Evolutionary conservation across 2,888 invertebrate species (phyloP), one percentile per base, ranked within the genome.

Genomic region (Nymphalis c-album): DNA sequence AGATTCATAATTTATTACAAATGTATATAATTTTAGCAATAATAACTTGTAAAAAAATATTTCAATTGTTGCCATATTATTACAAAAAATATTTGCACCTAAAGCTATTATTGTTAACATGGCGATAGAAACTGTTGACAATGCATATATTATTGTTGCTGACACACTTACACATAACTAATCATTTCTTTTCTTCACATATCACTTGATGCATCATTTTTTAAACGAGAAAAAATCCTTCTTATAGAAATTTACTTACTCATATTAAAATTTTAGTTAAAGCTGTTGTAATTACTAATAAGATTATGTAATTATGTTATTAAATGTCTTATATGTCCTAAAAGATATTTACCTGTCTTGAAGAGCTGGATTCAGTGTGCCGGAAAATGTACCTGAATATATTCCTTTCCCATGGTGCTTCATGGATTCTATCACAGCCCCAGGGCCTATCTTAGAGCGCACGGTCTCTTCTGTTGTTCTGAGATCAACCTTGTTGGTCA

Each of bases 381-480:
- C 98, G 82, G 98, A 98, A 88, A 98, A 98, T 71, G 98, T 98
- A 73, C 98, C 98, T 17, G 98, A 98, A 90, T 98, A 98, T 73
- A 98, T 97, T 77, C 98, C 98, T 86, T 97, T 97, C 74, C 98
- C 97, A 80, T 98, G 97, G 84, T 98, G 97, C 85, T 96, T 96
- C 97, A 97, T 97, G 78, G 96, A 96, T 84, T 97, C 97, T 83
- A 97, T 97, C 80, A 97, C 96, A 78, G 97, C 97, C 47, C 97
- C 97, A 17, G 91, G 90, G 64, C 90, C 90, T 63, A 88, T 85
- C 72, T 90, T 91, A 22, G 88, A 79, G 60, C 93, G 90, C 50
- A 93, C 86, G 0, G 91, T 78, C 73, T 94, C 93, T 72, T 93
- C 93, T 0, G 88, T 80, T 20, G 82, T 80, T 83, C 85, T 90